phyloP scores from a whole-genome alignment of 2,888 invertebrate genomes.

The Buathra laborator region DNA sequence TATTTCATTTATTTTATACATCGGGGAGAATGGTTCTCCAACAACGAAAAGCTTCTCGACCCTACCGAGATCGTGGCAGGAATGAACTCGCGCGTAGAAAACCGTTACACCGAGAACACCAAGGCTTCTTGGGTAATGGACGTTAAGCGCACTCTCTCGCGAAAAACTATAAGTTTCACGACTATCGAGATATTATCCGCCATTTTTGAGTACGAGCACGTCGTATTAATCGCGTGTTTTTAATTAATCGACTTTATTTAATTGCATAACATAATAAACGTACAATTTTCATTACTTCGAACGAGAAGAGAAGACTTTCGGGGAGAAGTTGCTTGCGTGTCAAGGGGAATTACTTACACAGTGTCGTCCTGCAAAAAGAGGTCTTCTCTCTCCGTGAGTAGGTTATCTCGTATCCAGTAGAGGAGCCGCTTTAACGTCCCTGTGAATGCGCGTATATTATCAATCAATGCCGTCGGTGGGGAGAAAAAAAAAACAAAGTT shows the following conservation, averaged over 20 bases:
- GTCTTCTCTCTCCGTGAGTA: constrained; percentile 94
- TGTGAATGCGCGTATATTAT: constrained; percentile 74
- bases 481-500: not conserved
- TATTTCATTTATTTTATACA: not conserved
- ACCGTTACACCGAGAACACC: not conserved
- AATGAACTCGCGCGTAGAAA: not conserved
- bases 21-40: not conserved
- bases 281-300: constrained; percentile 7
- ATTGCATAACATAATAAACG: constrained; percentile 3
- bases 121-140: not conserved
- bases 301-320: constrained; percentile 7
- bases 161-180: constrained; percentile 6
- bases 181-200: constrained; percentile 8
- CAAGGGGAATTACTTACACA: constrained; percentile 84
- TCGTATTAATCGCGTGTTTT: constrained; percentile 45
- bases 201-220: constrained; percentile 47
- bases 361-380: constrained; percentile 87
- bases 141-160: constrained; percentile 19
- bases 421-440: constrained; percentile 92
- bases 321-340: constrained; percentile 14
- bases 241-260: constrained; percentile 27
- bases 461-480: constrained; percentile 16
- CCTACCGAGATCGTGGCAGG: not conserved
- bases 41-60: not conserved
- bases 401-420: constrained; percentile 93